These are phyloP conservation scores for Chaunax sp. DNA, from an alignment of 2,797 vertebrate species.

Conservation along the genomic window DNA sequence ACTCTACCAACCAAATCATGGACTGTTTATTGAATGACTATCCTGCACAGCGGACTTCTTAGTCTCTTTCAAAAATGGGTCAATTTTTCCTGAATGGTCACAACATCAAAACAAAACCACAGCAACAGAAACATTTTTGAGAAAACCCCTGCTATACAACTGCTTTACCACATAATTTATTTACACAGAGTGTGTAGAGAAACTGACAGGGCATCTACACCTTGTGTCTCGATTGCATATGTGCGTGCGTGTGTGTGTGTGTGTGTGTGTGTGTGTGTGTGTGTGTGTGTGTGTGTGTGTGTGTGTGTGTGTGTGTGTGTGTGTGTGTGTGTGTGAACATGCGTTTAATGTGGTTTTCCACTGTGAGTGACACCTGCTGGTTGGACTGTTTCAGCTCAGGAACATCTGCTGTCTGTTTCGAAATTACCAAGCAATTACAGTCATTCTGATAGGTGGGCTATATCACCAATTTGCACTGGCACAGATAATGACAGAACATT, in stretches of 20 bases:
- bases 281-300: not conserved
- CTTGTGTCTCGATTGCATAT: not conserved
- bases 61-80: too few relatives aligned
- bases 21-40: too few relatives aligned
- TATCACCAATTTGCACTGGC: slow-evolving; percentile 63
- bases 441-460: slow-evolving; percentile 70
- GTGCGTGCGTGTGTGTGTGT: not conserved
- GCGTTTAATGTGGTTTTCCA: slow-evolving; percentile 13
- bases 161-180: too few relatives aligned
- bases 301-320: not conserved
- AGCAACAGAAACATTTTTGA: too few relatives aligned
- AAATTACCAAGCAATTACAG: slow-evolving; percentile 71
- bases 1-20: too few relatives aligned
- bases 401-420: slow-evolving; percentile 67
- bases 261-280: not conserved
- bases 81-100: too few relatives aligned
- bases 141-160: too few relatives aligned
- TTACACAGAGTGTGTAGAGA: too few relatives aligned
- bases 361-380: slow-evolving; percentile 41
- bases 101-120: too few relatives aligned
- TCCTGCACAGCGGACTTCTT: too few relatives aligned
- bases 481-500: slow-evolving; percentile 73
- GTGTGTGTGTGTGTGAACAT: slow-evolving; percentile 4
- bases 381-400: slow-evolving; percentile 38
- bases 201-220: too few relatives aligned